Evolutionary conservation across 2,888 invertebrate genomes (phyloP), one percentile per base, ranked within the genome.

Genomic region (Chrysotoxum bicinctum): DNA sequence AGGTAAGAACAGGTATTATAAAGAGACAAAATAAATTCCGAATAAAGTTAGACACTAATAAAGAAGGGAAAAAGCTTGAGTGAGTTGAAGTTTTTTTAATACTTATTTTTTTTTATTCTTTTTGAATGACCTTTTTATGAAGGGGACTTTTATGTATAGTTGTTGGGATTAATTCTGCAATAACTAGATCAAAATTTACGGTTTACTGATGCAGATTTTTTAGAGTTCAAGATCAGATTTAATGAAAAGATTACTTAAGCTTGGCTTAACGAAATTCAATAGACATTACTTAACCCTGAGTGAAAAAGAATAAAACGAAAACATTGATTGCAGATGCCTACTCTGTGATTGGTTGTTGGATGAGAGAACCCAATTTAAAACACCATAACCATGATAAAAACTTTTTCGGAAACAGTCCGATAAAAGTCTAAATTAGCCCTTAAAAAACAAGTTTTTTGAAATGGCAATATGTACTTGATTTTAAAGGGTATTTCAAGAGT

Each of bases 1-100:
- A 35, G 30, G 43, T 60, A 23, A 30, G 56, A 66, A 35, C 23
- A 68, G 37, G 66, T 56, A 40, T 48, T 66, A 23, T 50, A 35
- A 48, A 23, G 19, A 50, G 32, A 56, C 23, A 50, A 60, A 54
- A 52, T 56, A 32, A 78, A 54, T 64, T 70, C 40, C 37, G 32
- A 32, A 81, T 54, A 62, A 64, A 76, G 69, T 54, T 70, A 40
- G 43, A 64, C 35, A 66, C 35, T 50, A 50, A 66, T 50, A 50
- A 23, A 37, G 50, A 50, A 50, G 45, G 5, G 3, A n/a, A 43
- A 37, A 62, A 21, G 50, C 26, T 64, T 54, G 37, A 62, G 19
- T 80, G 14, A 30, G 54, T 56, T 69, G 40, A 23, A 19, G 30
- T 56, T 73, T 60, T 58, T 30, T 52, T 16, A 16, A 5, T 14